Evolutionary conservation across 2,113 vertebrate species (phyloP).

Genomic region (Channa argus): DNA sequence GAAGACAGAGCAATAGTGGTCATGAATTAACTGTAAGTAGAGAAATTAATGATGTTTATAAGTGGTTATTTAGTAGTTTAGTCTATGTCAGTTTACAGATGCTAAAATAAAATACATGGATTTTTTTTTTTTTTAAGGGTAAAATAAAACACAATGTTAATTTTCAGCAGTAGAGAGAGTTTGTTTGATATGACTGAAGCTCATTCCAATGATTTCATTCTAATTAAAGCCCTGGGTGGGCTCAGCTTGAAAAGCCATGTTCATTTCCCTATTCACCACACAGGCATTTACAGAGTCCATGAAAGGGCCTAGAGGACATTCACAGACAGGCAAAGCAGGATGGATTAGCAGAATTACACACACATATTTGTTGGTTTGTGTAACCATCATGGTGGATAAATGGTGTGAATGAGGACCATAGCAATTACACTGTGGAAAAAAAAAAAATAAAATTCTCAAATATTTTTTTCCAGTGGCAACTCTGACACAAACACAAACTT

Average conservation of each 20-base stretch:
- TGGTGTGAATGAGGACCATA: conserved; percentile 44
- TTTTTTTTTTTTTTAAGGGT: not conserved
- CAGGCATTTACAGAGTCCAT: conserved; percentile 60
- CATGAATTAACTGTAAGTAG: conserved; percentile 14
- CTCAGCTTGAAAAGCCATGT: conserved; percentile 63
- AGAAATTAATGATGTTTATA: conserved; percentile 14
- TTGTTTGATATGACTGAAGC: conserved; percentile 32
- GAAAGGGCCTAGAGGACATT: conserved; percentile 55
- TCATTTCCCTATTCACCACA: conserved; percentile 66
- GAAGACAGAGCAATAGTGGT: conserved; percentile 9
- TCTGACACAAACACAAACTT: not conserved
- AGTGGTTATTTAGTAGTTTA: conserved; percentile 4
- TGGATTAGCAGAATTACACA: conserved; percentile 48
- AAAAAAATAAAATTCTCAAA: no score
- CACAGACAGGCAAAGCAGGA: conserved; percentile 39
- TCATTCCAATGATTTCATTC: conserved; percentile 60
- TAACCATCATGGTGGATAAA: conserved; percentile 47
- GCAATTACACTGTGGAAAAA: not conserved
- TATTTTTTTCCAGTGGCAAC: no score
- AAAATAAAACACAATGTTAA: conserved; percentile 16
- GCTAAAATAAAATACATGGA: not conserved
- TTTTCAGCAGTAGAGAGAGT: conserved; percentile 26
- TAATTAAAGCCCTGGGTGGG: conserved; percentile 75
- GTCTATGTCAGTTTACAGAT: not conserved
- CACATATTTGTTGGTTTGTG: conserved; percentile 62